A percentile compares a stretch with the other conserved stretches of the same genome.
Conservation (phyloP, 2,888 invertebrate genomes). For the Leptogaster cylindrica region DNA sequence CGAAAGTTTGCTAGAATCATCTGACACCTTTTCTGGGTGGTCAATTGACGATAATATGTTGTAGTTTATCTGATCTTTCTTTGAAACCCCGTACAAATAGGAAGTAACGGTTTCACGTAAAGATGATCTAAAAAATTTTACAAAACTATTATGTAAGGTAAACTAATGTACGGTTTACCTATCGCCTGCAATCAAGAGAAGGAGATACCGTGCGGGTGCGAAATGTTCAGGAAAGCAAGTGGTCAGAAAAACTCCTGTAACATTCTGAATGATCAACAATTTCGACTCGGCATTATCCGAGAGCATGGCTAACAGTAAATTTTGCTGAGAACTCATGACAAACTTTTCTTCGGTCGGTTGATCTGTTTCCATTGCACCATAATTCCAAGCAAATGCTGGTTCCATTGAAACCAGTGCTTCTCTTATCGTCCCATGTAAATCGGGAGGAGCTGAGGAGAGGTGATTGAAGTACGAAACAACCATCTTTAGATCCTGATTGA, state of each 20-base stretch:
- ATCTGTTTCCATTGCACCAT: slow-evolving; percentile 51
- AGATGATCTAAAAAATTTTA: slow-evolving; percentile 53
- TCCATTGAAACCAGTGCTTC: slow-evolving; percentile 75
- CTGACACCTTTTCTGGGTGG: slow-evolving; percentile 56
- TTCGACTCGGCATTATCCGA: slow-evolving; percentile 78
- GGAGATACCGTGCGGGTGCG: slow-evolving; percentile 80
- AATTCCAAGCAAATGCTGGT: slow-evolving; percentile 66
- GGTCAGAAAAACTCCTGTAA: slow-evolving; percentile 81
- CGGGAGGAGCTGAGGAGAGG: slow-evolving; percentile 58
- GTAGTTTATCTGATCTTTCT: slow-evolving; percentile 65
- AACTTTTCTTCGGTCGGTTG: slow-evolving; percentile 54
- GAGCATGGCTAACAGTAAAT: slow-evolving; percentile 69
- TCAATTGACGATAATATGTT: slow-evolving; percentile 60
- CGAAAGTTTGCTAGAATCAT: slow-evolving; percentile 56
- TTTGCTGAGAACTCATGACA: slow-evolving; percentile 58
- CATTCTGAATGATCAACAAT: slow-evolving; percentile 80
- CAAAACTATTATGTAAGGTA: background rate
- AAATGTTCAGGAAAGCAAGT: slow-evolving; percentile 83
- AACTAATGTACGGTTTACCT: slow-evolving; percentile 63
- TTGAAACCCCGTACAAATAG: slow-evolving; percentile 72
- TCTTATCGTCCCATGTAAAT: slow-evolving; percentile 70
- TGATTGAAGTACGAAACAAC: slow-evolving; percentile 59
- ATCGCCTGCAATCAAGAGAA: slow-evolving; percentile 84
- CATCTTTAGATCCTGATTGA: slow-evolving; percentile 70
- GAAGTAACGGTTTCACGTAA: slow-evolving; percentile 58